Base-by-base conservation (phyloP, 2,888 invertebrate genomes). In the Lycia hirtaria region DNA sequence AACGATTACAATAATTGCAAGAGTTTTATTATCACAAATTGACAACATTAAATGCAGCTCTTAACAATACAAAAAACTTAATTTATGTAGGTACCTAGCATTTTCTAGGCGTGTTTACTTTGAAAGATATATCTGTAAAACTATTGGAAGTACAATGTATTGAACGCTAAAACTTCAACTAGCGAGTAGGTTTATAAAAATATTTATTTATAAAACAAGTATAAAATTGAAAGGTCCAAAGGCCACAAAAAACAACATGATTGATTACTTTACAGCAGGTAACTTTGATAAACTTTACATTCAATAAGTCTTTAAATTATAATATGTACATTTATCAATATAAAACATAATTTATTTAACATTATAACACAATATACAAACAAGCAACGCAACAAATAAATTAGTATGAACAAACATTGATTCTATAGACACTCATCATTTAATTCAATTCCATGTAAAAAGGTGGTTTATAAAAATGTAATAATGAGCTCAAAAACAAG, bases 21-120 rank as follows among this genome's bases (percentile, higher is more conserved):
- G 56, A 30, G 51, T 49, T 90, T 92, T 89, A 89, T 89, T 91
- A 89, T 88, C 85, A 89, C 85, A 89, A 91, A 84, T 81, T 72
- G 80, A 90, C 89, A 88, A 90, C 89, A 89, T 88, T 87, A 89
- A 90, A 89, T 90, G 90, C 89, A 89, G 86, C 85, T 84, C 88
- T 87, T 66, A 78, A 83, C 78, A 83, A 83, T 88, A 89, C 72
- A 89, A 90, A n/a, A 88, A 88, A 78, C 33, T 33, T 47, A 24
- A 47, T 35, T 30, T 84, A 80, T 84, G 84, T 78, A 84, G 72
- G 19, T 40, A 51, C 26, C 41, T 41, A 44, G 17, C 3, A 30
- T 30, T 44, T 38, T 44, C 17, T 41, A 43, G 19, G 33, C n/a
- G 6, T 28, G 12, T 33, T 33, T 15, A 47, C 22, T 22, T 33